Evolutionary conservation across 2,888 invertebrate genomes (phyloP).

Genomic region (Drosophila fulvimacula): DNA sequence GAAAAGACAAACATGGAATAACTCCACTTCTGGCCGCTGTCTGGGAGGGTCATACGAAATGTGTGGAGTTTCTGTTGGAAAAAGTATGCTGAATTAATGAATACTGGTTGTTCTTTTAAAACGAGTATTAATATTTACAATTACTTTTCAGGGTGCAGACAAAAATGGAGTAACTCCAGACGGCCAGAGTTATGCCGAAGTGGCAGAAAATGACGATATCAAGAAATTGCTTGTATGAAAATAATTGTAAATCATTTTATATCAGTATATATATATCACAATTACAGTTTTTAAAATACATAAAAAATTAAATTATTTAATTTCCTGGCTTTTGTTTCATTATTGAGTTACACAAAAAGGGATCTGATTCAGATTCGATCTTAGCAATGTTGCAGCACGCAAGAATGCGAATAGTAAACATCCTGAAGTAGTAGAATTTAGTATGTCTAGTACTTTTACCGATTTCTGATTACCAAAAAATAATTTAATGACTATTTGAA

Average conservation of each 20-base stretch:
- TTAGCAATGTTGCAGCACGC: too few species aligned
- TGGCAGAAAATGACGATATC: conserved; percentile 96
- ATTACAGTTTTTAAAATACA: conserved; percentile 1
- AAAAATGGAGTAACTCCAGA: conserved; percentile 94
- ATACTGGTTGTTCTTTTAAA: neutral
- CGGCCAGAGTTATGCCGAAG: conserved; percentile 93
- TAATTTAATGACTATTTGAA: too few species aligned
- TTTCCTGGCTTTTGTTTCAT: neutral
- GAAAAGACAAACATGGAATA: conserved; percentile 97
- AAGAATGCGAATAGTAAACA: too few species aligned
- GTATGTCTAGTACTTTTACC: too few species aligned
- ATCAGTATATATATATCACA: conserved; percentile 13
- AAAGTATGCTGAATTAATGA: conserved; percentile 86
- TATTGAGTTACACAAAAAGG: neutral
- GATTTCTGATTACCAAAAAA: too few species aligned
- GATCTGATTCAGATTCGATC: too few species aligned
- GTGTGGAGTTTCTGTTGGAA: conserved; percentile 94
- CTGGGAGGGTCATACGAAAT: conserved; percentile 97
- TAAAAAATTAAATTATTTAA: conserved; percentile 11
- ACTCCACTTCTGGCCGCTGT: conserved; percentile 97
- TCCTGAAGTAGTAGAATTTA: too few species aligned
- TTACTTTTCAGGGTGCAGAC: conserved; percentile 89
- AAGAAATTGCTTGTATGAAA: conserved; percentile 88
- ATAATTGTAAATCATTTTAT: conserved; percentile 34
- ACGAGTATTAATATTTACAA: neutral